Conservation (phyloP, 37 sponge, comb jelly and placozoan genomes). For the Cladorhizidae sp. region DNA sequence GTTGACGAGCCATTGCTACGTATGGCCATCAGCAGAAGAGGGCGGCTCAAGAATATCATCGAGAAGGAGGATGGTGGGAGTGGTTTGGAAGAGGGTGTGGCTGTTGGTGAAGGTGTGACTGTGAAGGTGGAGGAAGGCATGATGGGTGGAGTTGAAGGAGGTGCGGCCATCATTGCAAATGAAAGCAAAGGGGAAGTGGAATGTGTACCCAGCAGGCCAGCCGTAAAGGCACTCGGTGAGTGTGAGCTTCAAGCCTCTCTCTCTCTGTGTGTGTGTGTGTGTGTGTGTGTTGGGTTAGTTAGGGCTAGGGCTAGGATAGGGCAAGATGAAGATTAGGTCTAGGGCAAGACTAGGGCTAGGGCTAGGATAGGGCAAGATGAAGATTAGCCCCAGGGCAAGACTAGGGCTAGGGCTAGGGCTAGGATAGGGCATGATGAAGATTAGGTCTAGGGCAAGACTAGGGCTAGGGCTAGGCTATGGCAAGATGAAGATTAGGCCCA, state of each 20-base stretch:
- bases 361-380: too few relatives aligned
- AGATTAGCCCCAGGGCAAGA: too few relatives aligned
- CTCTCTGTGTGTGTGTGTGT: not conserved
- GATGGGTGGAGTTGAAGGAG: not conserved
- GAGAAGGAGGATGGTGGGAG: not conserved
- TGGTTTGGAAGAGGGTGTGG: not conserved
- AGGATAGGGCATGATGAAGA: too few relatives aligned
- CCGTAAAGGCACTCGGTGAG: not conserved
- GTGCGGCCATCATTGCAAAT: not conserved
- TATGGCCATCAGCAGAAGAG: constrained; percentile 66
- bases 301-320: not conserved
- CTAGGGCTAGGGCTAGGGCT: too few relatives aligned
- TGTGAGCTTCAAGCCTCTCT: not conserved
- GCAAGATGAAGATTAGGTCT: too few relatives aligned
- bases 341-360: too few relatives aligned
- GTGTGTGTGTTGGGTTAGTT: not conserved
- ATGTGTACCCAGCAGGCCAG: not conserved
- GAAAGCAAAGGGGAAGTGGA: not conserved
- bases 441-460: too few relatives aligned
- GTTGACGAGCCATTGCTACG: constrained; percentile 51
- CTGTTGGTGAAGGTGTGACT: not conserved
- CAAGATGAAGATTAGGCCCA: too few relatives aligned
- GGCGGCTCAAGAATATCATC: not conserved
- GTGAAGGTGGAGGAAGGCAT: not conserved
- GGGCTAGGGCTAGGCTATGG: too few relatives aligned